These are phyloP conservation scores for Argyrosomus japonicus DNA, from an alignment of 2,113 vertebrate genomes.

Conservation along the genomic window DNA sequence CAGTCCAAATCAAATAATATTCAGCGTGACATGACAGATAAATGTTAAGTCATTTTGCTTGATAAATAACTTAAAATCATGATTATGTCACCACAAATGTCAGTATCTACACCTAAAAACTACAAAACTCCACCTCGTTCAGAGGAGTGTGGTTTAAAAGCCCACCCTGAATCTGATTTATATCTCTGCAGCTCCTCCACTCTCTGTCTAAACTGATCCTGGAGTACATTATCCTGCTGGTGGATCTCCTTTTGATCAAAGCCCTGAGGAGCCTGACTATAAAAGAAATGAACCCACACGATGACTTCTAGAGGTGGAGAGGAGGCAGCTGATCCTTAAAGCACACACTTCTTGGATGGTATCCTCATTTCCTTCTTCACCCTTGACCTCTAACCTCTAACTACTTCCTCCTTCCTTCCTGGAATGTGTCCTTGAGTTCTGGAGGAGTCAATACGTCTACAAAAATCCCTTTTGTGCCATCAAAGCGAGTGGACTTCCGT, in stretches of 20 bases:
- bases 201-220: not conserved
- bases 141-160: not conserved
- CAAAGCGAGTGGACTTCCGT: conserved; percentile 40
- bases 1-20: too few species aligned
- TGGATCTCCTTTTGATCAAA: conserved; percentile 35
- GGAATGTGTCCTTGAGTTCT: conserved; percentile 51
- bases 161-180: not conserved
- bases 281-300: conserved; percentile 9
- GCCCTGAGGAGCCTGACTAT: not conserved
- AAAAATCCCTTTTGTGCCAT: conserved; percentile 45
- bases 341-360: conserved; percentile 30
- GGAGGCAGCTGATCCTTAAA: not conserved
- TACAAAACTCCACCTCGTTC: not conserved
- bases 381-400: conserved; percentile 62
- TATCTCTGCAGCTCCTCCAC: not conserved
- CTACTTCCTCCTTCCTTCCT: conserved; percentile 60
- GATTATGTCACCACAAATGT: not conserved
- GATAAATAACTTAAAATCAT: not conserved
- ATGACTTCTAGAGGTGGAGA: not conserved
- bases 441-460: conserved; percentile 32
- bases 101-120: not conserved
- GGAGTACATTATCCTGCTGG: not conserved
- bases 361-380: conserved; percentile 63
- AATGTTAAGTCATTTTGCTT: not conserved
- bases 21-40: not conserved